Percentiles rank a stretch among this genome's conserved stretches.
Conservation (phyloP, 2,797 vertebrate genomes). For the Sylvilagus floridanus region DNA sequence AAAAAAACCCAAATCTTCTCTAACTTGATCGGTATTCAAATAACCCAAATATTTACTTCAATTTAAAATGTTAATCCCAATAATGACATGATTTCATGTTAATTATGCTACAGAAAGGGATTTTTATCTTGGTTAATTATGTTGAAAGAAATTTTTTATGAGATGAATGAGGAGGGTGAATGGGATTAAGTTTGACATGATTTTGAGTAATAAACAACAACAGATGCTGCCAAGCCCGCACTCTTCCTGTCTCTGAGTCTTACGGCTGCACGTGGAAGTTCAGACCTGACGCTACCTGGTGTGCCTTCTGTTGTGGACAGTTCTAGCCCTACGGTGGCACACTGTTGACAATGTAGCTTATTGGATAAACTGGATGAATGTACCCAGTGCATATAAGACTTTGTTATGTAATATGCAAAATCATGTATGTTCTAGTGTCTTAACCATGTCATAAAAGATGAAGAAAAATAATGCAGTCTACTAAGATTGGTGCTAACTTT, state of each 20-base stretch:
- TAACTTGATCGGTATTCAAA: slow-evolving; percentile 46
- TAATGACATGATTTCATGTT: slow-evolving; percentile 7
- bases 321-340: neutral
- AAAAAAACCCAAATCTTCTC: neutral
- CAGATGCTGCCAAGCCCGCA: neutral
- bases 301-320: neutral
- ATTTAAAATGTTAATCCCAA: slow-evolving; percentile 62
- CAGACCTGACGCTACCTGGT: neutral
- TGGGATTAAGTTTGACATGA: neutral
- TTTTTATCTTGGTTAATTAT: neutral
- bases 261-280: neutral
- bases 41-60: slow-evolving; percentile 59
- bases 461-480: neutral
- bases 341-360: neutral
- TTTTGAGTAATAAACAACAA: slow-evolving; percentile 22
- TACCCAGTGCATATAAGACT: neutral
- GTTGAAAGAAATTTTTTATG: neutral
- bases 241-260: slow-evolving; percentile 22
- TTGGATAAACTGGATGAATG: neutral
- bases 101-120: neutral
- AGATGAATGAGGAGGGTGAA: neutral
- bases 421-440: neutral
- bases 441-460: neutral
- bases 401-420: neutral
- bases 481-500: neutral